These are phyloP conservation scores for Sinocyclocheilus maitianheensis DNA, from an alignment of 2,113 vertebrate genomes.

Conservation along the genomic window DNA sequence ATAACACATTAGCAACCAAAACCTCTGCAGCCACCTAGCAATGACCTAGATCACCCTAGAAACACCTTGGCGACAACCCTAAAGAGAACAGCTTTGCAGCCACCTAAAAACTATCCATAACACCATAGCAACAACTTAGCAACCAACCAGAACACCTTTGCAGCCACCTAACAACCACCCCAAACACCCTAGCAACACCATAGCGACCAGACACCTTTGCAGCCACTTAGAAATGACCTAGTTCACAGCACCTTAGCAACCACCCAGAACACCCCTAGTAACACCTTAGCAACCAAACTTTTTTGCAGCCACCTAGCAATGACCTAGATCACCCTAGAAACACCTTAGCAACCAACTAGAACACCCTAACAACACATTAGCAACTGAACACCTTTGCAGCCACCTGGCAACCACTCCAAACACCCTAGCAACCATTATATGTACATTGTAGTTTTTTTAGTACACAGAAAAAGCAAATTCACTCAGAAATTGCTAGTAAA, in stretches of 20 bases:
- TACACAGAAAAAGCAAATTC: neutral
- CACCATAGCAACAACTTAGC: neutral
- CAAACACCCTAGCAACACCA: neutral
- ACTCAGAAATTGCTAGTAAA: neutral
- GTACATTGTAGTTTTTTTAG: neutral
- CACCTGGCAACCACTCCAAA: too few species aligned
- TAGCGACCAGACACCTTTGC: neutral
- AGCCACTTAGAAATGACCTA: too few species aligned
- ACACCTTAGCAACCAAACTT: neutral
- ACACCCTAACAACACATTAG: too few species aligned
- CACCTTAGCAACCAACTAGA: too few species aligned
- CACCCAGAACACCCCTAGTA: neutral
- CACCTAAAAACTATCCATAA: neutral
- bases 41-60: neutral
- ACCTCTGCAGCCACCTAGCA: neutral
- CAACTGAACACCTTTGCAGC: too few species aligned
- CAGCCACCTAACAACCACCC: neutral
- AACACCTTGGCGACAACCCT: neutral
- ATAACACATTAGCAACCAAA: neutral
- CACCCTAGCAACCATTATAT: neutral
- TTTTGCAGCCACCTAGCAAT: neutral
- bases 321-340: neutral
- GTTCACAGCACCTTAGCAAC: neutral
- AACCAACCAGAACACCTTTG: neutral
- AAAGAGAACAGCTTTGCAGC: too few species aligned